Evolutionary conservation across 1,140 invertebrate species (phyloP), one percentile per base, ranked within the genome.

Genomic region (Delia radicum): DNA sequence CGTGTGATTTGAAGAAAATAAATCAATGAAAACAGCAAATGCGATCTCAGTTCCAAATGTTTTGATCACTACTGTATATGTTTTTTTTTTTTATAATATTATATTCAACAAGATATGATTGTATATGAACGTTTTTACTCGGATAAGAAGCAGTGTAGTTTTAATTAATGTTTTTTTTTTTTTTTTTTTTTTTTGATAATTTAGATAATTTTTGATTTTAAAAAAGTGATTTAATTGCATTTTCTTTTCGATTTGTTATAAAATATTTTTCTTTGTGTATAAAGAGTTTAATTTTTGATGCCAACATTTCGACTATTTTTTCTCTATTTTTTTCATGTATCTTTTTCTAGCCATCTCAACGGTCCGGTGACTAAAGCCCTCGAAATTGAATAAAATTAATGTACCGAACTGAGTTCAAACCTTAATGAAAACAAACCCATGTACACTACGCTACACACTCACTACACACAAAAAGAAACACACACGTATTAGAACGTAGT

Each of bases 271-370:
- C 24, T 55, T 21, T 55, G n/a, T 55, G 48, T 37, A 37, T 37
- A 7, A 37, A 55, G 24, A 55, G n/a, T 55, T 55, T 55, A 10
- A 18, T 55, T 55, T 55, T 55, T 55, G 18, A 55, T 55, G 48
- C 6, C 5, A 21, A 1, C 24, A 55, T 21, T n/a, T 55, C 63
- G 75, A 72, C 73, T 29, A 74, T 80, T 75, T 74, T 80, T 78
- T 62, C 73, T 26, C 31, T 67, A 26, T 75, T 75, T 75, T 77
- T 29, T 74, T 26, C 61, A 76, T 78, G 69, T 84, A 21, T 55
- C 24, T 82, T 81, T 79, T 85, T 85, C 76, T 82, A 85, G 84
- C 84, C 84, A 85, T 85, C 82, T 85, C 84, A 85, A 85, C 84
- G 84, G 84, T 85, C 84, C 83, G 84, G 84, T 85, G 84, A 85